Evolutionary conservation across 2,797 vertebrate genomes (phyloP).

Genomic region (Micropoecilia bifurca): DNA sequence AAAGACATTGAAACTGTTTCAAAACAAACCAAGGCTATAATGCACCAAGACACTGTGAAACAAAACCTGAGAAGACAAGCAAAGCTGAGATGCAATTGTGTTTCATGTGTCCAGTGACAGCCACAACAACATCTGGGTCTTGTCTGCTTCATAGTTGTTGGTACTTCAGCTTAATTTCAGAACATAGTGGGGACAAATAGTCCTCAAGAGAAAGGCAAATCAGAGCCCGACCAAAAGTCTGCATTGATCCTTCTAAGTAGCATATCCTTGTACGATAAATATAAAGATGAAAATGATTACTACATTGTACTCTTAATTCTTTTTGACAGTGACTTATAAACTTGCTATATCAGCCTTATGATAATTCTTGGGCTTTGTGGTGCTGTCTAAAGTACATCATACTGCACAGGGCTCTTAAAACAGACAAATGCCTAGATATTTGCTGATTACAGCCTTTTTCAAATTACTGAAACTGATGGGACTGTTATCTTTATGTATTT

Average conservation of each 20-base stretch:
- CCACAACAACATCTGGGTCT: constrained; percentile 64
- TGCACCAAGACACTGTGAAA: constrained; percentile 27
- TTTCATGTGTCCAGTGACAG: constrained; percentile 48
- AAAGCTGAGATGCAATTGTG: constrained; percentile 25
- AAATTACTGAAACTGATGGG: not conserved
- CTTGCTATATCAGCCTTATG: constrained; percentile 4
- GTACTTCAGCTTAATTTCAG: constrained; percentile 39
- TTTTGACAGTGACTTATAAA: not conserved
- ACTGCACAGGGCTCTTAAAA: not conserved
- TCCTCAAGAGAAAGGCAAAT: constrained; percentile 33
- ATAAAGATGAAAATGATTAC: not conserved
- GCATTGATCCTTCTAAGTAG: not conserved
- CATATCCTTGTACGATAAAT: not conserved
- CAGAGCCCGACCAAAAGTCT: constrained; percentile 4
- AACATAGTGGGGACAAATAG: constrained; percentile 20
- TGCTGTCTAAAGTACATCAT: not conserved
- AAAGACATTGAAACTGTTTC: constrained; percentile 38
- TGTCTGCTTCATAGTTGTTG: constrained; percentile 47
- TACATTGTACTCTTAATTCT: not conserved
- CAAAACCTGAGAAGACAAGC: constrained; percentile 33
- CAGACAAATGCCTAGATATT: constrained; percentile 3
- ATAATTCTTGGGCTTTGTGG: not conserved
- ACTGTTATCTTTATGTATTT: not conserved
- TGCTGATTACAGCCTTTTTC: constrained; percentile 6
- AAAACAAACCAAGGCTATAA: constrained; percentile 63